Percentiles rank a stretch among this genome's conserved stretches.
These are phyloP conservation scores for Montipora efflorescens DNA, from an alignment of 64 coral and sea anemone species.

Conservation along the genomic window DNA sequence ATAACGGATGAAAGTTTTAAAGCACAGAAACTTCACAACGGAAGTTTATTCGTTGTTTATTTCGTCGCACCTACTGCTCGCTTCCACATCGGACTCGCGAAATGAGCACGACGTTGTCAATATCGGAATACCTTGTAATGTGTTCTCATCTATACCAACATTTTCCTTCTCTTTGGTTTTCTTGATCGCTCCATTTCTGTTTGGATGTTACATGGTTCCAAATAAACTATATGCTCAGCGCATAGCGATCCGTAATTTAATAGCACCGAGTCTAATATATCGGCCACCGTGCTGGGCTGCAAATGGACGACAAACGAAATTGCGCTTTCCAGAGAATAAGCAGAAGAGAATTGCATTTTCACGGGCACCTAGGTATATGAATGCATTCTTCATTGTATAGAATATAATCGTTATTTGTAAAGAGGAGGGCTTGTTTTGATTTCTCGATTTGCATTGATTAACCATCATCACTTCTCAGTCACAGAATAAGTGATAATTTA, in stretches of 20 bases:
- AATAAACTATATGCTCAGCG: neutral
- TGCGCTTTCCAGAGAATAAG: neutral
- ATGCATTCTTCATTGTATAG: neutral
- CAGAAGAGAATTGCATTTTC: neutral
- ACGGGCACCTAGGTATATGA: neutral
- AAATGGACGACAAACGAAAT: neutral
- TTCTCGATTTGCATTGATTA: constrained; percentile 20
- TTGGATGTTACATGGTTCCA: neutral
- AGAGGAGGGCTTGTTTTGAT: constrained; percentile 39
- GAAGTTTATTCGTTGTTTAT: neutral
- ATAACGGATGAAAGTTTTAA: neutral
- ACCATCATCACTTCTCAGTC: constrained; percentile 10
- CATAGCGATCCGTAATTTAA: neutral
- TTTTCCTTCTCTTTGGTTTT: neutral
- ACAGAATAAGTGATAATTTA: constrained; percentile 19
- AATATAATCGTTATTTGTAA: neutral
- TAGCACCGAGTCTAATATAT: neutral
- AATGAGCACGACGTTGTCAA: constrained; percentile 22
- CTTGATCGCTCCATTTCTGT: neutral
- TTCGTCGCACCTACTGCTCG: neutral
- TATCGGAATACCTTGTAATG: neutral
- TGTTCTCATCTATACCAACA: neutral
- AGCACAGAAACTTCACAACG: neutral
- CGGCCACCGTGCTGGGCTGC: neutral
- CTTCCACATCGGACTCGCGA: constrained; percentile 7